Evolutionary conservation across 2,888 invertebrate species (phyloP), one percentile per base, ranked within the genome.

Genomic region (Trichacis sp.): DNA sequence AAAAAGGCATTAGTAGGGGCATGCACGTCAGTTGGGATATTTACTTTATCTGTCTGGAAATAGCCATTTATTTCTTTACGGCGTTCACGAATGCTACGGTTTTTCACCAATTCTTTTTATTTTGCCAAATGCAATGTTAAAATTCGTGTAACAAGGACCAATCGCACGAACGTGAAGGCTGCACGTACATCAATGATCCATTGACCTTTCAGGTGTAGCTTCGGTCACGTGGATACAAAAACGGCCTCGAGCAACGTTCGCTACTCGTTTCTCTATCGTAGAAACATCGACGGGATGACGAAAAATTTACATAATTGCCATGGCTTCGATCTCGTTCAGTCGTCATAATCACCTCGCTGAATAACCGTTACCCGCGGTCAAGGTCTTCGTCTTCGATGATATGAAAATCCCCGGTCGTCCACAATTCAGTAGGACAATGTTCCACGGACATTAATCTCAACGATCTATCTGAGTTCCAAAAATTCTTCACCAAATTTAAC

Each of bases 361-460:
- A 19, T 38, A 74, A 76, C 80, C 79, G 80, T 79, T 80, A 79
- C 69, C 72, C 77, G 75, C 77, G 79, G 81, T 79, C 79, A 81
- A 81, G 79, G 78, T 79, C 70, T 64, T 70, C 71, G 54, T 18
- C 65, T 65, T 24, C 69, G 74, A 74, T 76, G 67, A 67, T 74
- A 73, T 75, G 68, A 71, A 58, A 76, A 73, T 75, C 68, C 71
- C 68, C 66, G 11, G 56, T n/a, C n/a, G n/a, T n/a, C n/a, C n/a
- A n/a, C n/a, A n/a, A n/a, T n/a, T n/a, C n/a, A n/a, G n/a, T n/a
- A n/a, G 43, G 49, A 38, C 24, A 43, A 49, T 36, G 20, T 36
- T 17, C 8, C 17, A 30, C 48, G 24, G 11, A 51, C 40, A 9
- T 24, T 40, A 40, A 42, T 24, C 40, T 20, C 15, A 15, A 40